These are phyloP conservation scores for Drosophila affinis DNA, from an alignment of 2,888 invertebrate species.

Conservation along the genomic window DNA sequence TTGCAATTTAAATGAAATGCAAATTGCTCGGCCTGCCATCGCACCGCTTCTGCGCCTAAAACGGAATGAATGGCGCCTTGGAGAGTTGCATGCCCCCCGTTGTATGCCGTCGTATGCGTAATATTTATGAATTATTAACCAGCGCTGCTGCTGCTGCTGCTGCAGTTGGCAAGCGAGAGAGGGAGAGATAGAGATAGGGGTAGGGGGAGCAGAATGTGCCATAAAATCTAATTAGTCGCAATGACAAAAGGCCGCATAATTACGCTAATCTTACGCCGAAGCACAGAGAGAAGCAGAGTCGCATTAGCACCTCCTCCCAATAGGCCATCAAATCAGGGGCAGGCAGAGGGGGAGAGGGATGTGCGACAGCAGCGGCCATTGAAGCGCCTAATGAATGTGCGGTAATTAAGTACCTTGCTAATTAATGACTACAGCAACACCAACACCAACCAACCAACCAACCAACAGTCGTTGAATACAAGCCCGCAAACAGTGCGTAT, in stretches of 20 bases:
- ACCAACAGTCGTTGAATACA: conserved; percentile 61
- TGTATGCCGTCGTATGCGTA: conserved; percentile 62
- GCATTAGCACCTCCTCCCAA: conserved; percentile 66
- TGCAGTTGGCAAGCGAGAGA: conserved; percentile 14
- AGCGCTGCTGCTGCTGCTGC: conserved; percentile 22
- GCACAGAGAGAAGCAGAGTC: conserved; percentile 26
- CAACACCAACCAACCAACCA: conserved; percentile 27
- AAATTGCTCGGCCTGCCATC: conserved; percentile 56
- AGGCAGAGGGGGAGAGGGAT: conserved; percentile 2
- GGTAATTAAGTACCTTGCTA: conserved; percentile 84
- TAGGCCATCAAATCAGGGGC: conserved; percentile 59
- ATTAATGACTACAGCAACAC: conserved; percentile 81
- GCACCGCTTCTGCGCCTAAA: conserved; percentile 13
- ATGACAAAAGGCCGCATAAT: conserved; percentile 78
- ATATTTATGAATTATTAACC: conserved; percentile 70
- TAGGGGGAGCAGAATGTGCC: conserved; percentile 24
- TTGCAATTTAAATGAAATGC: conserved; percentile 77
- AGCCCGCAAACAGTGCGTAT: conserved; percentile 67
- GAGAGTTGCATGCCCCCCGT: conserved; percentile 47
- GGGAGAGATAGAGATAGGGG: background rate
- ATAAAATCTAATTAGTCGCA: conserved; percentile 76
- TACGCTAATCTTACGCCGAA: conserved; percentile 65
- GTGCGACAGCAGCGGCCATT: conserved; percentile 61
- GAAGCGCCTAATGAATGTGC: conserved; percentile 82
- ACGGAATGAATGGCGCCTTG: conserved; percentile 63